Base-by-base conservation (phyloP, 2,888 invertebrate genomes). In the Labia minor region DNA sequence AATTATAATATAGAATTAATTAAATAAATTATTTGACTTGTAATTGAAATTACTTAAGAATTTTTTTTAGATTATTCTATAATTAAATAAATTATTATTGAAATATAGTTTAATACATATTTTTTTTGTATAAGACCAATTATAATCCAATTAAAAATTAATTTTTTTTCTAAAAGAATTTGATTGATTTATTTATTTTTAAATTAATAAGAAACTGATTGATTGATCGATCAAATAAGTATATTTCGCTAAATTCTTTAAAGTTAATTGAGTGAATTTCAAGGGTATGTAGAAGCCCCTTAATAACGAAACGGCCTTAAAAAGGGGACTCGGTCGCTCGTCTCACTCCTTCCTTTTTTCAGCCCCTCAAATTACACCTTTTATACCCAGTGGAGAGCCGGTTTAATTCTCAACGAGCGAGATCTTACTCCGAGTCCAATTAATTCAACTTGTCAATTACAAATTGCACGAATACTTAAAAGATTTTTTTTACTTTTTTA, bases 311-410 rank as follows among this genome's bases (percentile, higher is more conserved):
- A 49, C 49, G 49, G 14, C 6, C 49, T 49, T 49, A n/a, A 49
- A 49, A 49, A 49, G 49, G 49, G n/a, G 49, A 49, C 49, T 16
- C 49, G 49, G 49, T 49, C 49, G 49, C 14, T 16, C n/a, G n/a
- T n/a, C 49, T 49, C 49, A 8, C 49, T 49, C 3, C 26, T 26
- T n/a, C 49, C 49, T 4, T 49, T 49, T 49, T 49, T 49, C 49
- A 49, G 14, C 49, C n/a, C 49, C 49, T 49, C 49, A 49, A 49
- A 49, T 49, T 49, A 49, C 49, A 49, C 49, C 49, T 49, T 49
- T 49, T 49, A 49, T 49, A 4, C 16, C 49, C 49, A 49, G n/a
- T 10, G 16, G 49, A 49, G 49, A 49, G 49, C 49, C 8, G n/a
- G 49, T 14, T 49, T 3, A 49, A 49, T 49, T 49, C 49, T 14